Base-by-base conservation (phyloP, 1,140 invertebrate species). In the Pseudomyrmex dendroicus region DNA sequence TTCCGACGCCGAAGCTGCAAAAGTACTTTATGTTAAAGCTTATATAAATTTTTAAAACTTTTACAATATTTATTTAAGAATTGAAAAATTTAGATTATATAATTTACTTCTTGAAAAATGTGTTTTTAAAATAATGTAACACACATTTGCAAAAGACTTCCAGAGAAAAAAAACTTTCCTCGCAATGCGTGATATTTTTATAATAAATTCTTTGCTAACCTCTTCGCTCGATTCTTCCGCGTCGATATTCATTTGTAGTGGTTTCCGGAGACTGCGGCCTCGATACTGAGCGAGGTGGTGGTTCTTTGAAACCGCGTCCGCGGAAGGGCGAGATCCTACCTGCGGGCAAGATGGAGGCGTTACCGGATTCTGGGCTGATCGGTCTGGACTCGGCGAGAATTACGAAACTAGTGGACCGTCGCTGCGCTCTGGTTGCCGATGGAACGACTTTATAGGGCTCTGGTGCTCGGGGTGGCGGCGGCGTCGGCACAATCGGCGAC, bases 301-400 rank as follows among this genome's bases (percentile, higher is more conserved):
- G 94, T 70, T 94, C 95, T 74, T 95, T 95, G 91, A 96, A 96
- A 7, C 95, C 95, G 15, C 94, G 92, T 67, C 95, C 95, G 35
- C 95, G 92, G 70, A 96, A 96, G 0, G 95, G 95, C 62, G 95
- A 95, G 8, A 95, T 91, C 35, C 95, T 92, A 2, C 95, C 95
- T 1, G 93, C 91, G 1, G 89, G 82, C 8, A 89, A 61, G 12
- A 84, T 86, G 25, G 91, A 91, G 91, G 86, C 4, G 95, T 94
- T 94, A 57, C 93, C 86, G 48, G 91, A 20, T 83, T 89, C 83
- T 68, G 91, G 82, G 46, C 90, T 93, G 25, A 92, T 93, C 35
- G 93, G 92, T 20, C 92, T 91, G 9, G 92, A 83, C 64, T 96
- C 95, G 5, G 95, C 95, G 59, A 96, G 93, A 73, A 96, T 96